Evolutionary conservation across 2,113 vertebrate species (phyloP), one percentile per base, ranked within the genome.

Genomic region (Paradisaea rubra): DNA sequence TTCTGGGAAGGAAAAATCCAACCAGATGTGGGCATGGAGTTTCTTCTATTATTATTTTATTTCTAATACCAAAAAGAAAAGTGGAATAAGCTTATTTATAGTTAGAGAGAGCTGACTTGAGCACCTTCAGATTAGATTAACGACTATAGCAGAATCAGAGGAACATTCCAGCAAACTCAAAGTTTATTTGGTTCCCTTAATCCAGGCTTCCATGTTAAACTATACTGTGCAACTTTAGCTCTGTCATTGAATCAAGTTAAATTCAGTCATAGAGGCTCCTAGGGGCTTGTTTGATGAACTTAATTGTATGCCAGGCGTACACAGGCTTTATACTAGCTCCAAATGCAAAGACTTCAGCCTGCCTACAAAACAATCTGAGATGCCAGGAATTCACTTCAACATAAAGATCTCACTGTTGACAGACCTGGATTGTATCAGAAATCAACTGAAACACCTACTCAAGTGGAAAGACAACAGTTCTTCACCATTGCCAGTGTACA

Each of bases 1-100:
- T 52, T 39, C 20, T 13, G 52, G 4, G 21, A 61, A 52, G 23
- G 6, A 74, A 84, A 70, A 90, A 66, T 77, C 20, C 57, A 81
- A 42, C 2, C 18, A 66, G 47, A 42, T 19, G 10, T 4, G 30
- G 9, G 8, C 6, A 3, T 14, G 4, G 2, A 1, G 0, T 2
- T 27, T 47, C 41, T 59, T 3, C 15, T 35, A 85, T 31, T 42
- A 72, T 45, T 53, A 44, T 52, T 68, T 68, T 52, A 72, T 39
- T 83, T 78, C 39, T 64, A 68, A 71, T 42, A 42, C 6, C 27
- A 61, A 87, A 76, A 86, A 39, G 9, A 52, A 13, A 19, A 68
- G 11, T 68, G 12, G 60, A 81, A 23, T 53, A 53, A 57, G 4
- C 35, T 64, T 72, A 44, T 66, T 57, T 77, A 66, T 37, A 64